A percentile compares a stretch with the other conserved stretches of the same genome.
Evolutionary conservation across 1,140 invertebrate species (phyloP).

Genomic region (Euschistus heros): DNA sequence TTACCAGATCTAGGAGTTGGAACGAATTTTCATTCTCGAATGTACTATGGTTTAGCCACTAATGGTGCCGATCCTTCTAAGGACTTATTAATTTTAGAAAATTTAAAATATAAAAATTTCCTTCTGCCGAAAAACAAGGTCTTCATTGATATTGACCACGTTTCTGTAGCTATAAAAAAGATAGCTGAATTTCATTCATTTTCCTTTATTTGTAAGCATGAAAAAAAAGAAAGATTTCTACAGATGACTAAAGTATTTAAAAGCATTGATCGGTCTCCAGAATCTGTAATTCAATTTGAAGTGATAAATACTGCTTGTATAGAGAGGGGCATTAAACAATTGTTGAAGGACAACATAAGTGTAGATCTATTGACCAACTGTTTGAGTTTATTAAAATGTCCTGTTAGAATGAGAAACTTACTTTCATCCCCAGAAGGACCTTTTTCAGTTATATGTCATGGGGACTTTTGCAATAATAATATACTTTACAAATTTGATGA

Average conservation of each 20-base stretch:
- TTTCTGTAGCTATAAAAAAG: not conserved
- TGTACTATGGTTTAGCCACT: not conserved
- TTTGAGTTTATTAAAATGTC: not conserved
- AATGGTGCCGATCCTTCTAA: not conserved
- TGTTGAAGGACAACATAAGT: not conserved
- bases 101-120: not conserved
- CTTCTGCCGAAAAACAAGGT: not conserved
- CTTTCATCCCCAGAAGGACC: not conserved
- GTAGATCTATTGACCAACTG: not conserved
- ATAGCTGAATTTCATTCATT: not conserved
- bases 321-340: not conserved
- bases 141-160: not conserved
- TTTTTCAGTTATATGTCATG: conserved; percentile 32
- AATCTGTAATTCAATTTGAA: not conserved
- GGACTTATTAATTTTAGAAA: not conserved
- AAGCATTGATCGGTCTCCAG: not conserved
- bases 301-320: not conserved
- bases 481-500: conserved; percentile 39
- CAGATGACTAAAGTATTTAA: not conserved
- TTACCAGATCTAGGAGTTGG: not conserved
- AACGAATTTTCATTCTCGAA: not conserved
- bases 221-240: not conserved
- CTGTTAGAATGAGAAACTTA: not conserved
- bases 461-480: conserved; percentile 46
- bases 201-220: not conserved